Evolutionary conservation across 37 sponge, comb jelly and placozoan genomes (phyloP).

Genomic region (Cliona cf. orientalis): DNA sequence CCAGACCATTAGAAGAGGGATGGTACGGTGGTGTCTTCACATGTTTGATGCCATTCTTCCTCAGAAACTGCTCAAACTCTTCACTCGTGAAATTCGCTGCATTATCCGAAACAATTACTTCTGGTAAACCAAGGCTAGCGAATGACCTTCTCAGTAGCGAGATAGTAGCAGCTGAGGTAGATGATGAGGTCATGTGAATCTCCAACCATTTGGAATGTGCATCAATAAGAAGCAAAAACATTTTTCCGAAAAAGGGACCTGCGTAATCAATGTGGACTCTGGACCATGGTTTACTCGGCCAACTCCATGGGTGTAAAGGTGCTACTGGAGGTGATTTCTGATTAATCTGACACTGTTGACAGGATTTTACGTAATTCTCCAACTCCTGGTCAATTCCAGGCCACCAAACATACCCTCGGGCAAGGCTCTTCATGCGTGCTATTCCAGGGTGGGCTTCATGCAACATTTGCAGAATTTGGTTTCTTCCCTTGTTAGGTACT

Average conservation of each 20-base stretch:
- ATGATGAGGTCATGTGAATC: background rate
- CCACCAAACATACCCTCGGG: slow-evolving; percentile 48
- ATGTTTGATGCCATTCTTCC: slow-evolving; percentile 36
- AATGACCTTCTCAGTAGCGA: slow-evolving; percentile 14
- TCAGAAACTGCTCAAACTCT: slow-evolving; percentile 30
- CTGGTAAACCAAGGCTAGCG: slow-evolving; percentile 52
- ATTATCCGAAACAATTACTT: slow-evolving; percentile 25
- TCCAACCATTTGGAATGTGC: slow-evolving; percentile 55
- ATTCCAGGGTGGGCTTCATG: slow-evolving; percentile 45
- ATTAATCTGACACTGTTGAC: slow-evolving; percentile 8
- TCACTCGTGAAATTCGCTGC: slow-evolving; percentile 14
- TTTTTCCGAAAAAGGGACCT: slow-evolving; percentile 34
- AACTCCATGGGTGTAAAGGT: slow-evolving; percentile 41
- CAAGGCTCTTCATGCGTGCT: slow-evolving; percentile 23
- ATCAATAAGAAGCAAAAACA: slow-evolving; percentile 46
- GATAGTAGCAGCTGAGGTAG: slow-evolving; percentile 28
- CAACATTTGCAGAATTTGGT: background rate
- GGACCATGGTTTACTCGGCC: slow-evolving; percentile 43
- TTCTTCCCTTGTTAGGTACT: background rate
- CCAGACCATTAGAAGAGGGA: slow-evolving; percentile 26
- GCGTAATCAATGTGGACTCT: slow-evolving; percentile 42
- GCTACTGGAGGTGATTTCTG: slow-evolving; percentile 11
- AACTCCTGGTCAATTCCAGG: slow-evolving; percentile 41
- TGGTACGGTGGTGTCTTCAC: slow-evolving; percentile 34
- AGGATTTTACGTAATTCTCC: background rate